phyloP scores from a whole-genome alignment of 2,888 invertebrate genomes.

The Phragmatobia fuliginosa region DNA sequence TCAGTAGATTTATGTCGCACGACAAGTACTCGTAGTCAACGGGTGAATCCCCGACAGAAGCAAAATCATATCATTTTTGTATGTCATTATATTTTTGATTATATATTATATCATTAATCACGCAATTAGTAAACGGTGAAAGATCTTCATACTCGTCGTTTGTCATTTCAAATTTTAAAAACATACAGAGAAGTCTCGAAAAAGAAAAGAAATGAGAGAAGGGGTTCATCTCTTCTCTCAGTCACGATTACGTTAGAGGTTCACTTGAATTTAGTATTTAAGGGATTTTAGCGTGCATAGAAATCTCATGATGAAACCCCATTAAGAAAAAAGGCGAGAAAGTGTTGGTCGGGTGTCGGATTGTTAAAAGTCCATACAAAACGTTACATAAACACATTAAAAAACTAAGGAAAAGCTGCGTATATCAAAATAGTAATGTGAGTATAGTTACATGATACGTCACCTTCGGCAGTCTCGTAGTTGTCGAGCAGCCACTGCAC shows the following conservation, averaged over 20 bases:
- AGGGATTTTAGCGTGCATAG: no score
- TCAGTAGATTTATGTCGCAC: background rate
- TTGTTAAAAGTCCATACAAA: background rate
- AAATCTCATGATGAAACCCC: no score
- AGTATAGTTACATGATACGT: conserved; percentile 23
- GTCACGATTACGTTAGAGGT: no score
- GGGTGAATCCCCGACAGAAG: background rate
- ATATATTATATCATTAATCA: no score
- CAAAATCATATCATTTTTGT: no score
- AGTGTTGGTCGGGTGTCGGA: background rate
- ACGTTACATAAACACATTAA: background rate
- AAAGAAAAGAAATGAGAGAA: no score
- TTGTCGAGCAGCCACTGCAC: conserved; percentile 98
- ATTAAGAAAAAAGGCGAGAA: no score
- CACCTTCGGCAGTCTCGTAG: conserved; percentile 97
- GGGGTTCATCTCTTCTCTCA: no score
- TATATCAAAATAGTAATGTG: background rate
- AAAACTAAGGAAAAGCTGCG: background rate
- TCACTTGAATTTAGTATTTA: background rate
- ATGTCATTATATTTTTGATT: no score
- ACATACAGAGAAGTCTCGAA: background rate
- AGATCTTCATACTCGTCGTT: background rate
- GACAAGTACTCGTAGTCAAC: background rate
- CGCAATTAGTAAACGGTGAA: background rate
- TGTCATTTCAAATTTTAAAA: background rate